A percentile compares a stretch with the other conserved stretches of the same genome.
Evolutionary conservation across 2,113 vertebrate species (phyloP).

Genomic region (Papio anubis): DNA sequence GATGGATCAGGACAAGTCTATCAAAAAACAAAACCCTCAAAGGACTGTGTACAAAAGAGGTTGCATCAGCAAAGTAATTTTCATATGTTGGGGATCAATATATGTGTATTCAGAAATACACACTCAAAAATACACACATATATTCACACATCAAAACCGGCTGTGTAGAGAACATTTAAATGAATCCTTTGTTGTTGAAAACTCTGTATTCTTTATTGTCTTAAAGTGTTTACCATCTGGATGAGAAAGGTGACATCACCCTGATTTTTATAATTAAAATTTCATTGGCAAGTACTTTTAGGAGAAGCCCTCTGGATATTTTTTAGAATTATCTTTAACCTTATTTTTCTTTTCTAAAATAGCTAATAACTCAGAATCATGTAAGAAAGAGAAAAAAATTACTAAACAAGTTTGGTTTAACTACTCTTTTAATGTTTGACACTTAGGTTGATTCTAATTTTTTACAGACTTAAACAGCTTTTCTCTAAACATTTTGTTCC

Average conservation of each 20-base stretch:
- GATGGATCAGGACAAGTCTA: conserved; percentile 5
- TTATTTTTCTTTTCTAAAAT: conserved; percentile 20
- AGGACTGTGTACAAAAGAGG: not conserved
- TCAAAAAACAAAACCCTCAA: not conserved
- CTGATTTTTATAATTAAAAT: conserved; percentile 27
- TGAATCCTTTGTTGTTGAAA: not conserved
- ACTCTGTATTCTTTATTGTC: not conserved
- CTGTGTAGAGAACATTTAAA: not conserved
- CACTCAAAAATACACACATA: not conserved
- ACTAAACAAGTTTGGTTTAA: not conserved
- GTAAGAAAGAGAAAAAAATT: conserved; percentile 32
- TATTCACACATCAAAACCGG: not conserved
- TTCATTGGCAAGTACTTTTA: not conserved
- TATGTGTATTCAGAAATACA: not conserved
- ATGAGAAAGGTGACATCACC: conserved; percentile 7
- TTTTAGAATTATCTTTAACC: conserved; percentile 14
- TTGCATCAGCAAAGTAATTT: not conserved
- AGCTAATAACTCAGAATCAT: not conserved
- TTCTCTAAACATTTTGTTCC: not conserved
- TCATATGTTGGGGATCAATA: not conserved
- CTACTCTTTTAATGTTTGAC: not conserved
- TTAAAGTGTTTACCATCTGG: not conserved
- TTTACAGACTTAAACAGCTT: not conserved
- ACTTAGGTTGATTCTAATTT: not conserved
- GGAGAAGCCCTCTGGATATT: not conserved